Percentiles rank a stretch among this genome's conserved stretches.
Conservation (phyloP, 23 tunicate species). For the Pegea sp. region DNA sequence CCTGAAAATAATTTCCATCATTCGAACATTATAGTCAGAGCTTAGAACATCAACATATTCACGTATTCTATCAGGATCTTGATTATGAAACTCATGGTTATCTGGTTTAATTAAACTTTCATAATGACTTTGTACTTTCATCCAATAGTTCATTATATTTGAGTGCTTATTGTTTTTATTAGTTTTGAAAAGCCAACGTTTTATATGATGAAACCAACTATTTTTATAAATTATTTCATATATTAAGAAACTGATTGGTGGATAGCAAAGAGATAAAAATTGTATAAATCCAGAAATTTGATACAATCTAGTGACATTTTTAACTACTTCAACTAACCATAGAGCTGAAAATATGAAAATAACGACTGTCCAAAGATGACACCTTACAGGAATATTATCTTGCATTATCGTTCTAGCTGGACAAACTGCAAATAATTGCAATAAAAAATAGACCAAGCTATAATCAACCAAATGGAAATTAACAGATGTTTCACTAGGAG, state of each 20-base stretch:
- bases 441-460: too few relatives aligned
- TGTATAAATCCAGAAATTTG: not conserved
- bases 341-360: too few relatives aligned
- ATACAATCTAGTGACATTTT: not conserved
- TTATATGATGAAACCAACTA: not conserved
- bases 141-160: too few relatives aligned
- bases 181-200: not conserved
- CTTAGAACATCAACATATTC: slow-evolving; percentile 19
- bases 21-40: slow-evolving; percentile 29
- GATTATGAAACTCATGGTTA: not conserved
- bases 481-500: not conserved
- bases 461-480: not conserved
- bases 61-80: slow-evolving; percentile 11
- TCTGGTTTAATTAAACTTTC: not conserved
- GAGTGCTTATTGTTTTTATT: too few relatives aligned
- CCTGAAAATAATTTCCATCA: slow-evolving; percentile 46
- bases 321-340: too few relatives aligned
- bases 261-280: not conserved
- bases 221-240: too few relatives aligned
- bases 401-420: too few relatives aligned
- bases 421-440: too few relatives aligned
- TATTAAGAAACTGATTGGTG: not conserved
- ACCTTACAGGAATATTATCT: too few relatives aligned
- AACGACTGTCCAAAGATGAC: too few relatives aligned
- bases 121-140: not conserved